Base-by-base conservation (phyloP, 2,888 invertebrate genomes). In the Lasioglossum marginatum region DNA sequence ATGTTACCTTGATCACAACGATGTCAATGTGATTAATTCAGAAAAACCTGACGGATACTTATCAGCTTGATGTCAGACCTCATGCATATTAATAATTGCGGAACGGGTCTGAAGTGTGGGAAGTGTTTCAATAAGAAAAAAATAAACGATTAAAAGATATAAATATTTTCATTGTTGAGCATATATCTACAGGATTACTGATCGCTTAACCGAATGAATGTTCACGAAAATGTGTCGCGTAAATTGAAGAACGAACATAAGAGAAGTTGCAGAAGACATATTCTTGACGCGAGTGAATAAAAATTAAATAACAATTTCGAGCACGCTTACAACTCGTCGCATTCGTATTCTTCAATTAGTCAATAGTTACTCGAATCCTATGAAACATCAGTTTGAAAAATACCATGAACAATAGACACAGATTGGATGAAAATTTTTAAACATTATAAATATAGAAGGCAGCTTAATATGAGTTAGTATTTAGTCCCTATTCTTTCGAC, bases 321-420 rank as follows among this genome's bases (percentile, higher is more conserved):
- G 31, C 14, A 63, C 16, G 43, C 27, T 48, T 48, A 45, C 57
- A 45, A 70, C 63, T 52, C 16, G 14, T 77, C 27, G 19, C 52
- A 23, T 75, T 63, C 43, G 60, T 78, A 43, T 52, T 52, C n/a
- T 82, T 75, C 83, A 79, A 78, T 85, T 78, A 85, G 83, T 85
- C 85, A 83, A 63, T 63, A 52, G 23, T 71, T 27, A 19, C 19
- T 48, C 8, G 31, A 19, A 63, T 16, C 68, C n/a, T 70, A 52
- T 31, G 37, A 40, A 37, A 52, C 27, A 70, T 70, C 52, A 23
- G 48, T 19, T 66, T 43, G 27, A 31, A 76, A 63, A 76, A 31
- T 45, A 40, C 45, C 76, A 34, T 63, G 43, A 14, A 63, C 75
- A 37, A 66, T 66, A 66, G 34, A 23, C 63, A n/a, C 23, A n/a